Conservation (phyloP, 2,888 invertebrate genomes). For the Cryptocheilus praepositus region DNA sequence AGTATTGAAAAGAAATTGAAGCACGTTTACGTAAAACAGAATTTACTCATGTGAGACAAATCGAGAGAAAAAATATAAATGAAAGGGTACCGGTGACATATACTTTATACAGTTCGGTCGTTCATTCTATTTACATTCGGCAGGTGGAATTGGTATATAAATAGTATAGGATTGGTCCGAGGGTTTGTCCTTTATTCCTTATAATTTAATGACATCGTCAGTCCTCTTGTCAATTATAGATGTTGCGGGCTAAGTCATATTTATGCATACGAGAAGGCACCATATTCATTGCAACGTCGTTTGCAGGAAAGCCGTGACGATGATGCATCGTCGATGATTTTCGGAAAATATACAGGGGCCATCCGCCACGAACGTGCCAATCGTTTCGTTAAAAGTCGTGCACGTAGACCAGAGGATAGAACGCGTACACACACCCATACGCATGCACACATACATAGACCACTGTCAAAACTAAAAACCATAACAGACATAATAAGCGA, state of each 20-base stretch:
- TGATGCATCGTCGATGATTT: background rate
- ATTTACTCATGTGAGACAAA: no score
- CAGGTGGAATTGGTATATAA: constrained; percentile 42
- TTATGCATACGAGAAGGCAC: background rate
- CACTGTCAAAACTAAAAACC: background rate
- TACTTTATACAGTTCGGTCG: no score
- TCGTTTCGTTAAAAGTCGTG: background rate
- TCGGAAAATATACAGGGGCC: background rate
- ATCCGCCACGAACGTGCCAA: background rate
- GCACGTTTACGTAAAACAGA: no score
- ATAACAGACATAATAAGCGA: no score
- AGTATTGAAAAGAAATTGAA: constrained; percentile 31
- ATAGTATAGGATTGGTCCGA: constrained; percentile 51
- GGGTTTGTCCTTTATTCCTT: constrained; percentile 47
- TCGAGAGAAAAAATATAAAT: no score
- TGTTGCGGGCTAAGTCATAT: background rate
- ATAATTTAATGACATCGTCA: constrained; percentile 32
- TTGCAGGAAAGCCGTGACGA: constrained; percentile 16
- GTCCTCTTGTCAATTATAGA: constrained; percentile 7
- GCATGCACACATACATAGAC: background rate
- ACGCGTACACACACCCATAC: constrained; percentile 2
- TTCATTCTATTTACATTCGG: constrained; percentile 38
- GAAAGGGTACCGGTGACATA: no score
- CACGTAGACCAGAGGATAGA: background rate
- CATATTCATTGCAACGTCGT: constrained; percentile 3